These are phyloP conservation scores for Danionella cerebrum DNA, from an alignment of 2,113 vertebrate species.

Conservation along the genomic window DNA sequence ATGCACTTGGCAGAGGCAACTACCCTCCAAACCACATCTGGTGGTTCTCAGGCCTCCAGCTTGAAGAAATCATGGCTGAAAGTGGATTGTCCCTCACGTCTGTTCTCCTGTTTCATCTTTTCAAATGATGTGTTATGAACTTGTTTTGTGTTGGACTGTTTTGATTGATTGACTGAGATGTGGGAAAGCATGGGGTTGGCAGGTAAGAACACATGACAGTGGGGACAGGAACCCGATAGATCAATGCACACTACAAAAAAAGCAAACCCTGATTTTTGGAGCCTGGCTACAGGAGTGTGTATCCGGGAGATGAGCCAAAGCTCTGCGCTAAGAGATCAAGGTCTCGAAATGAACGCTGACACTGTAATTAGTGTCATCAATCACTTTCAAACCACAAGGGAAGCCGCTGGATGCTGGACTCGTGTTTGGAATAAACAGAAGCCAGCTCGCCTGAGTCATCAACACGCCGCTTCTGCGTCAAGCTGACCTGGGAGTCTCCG, in stretches of 20 bases:
- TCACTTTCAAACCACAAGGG: conserved; percentile 28
- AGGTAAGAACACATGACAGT: neutral
- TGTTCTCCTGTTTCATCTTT: too few relatives aligned
- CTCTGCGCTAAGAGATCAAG: conserved; percentile 18
- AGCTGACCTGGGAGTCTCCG: neutral
- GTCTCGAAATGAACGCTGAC: conserved; percentile 23
- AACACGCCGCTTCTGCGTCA: conserved; percentile 27
- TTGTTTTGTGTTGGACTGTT: too few relatives aligned
- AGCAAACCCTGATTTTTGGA: too few relatives aligned
- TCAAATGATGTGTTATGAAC: too few relatives aligned
- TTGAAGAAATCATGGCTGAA: too few relatives aligned
- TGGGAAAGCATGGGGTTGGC: neutral
- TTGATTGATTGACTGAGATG: too few relatives aligned
- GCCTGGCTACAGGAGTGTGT: conserved; percentile 24
- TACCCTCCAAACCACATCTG: too few relatives aligned
- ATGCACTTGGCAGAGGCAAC: too few relatives aligned
- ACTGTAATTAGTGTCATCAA: conserved; percentile 45
- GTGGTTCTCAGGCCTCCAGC: too few relatives aligned
- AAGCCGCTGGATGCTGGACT: neutral
- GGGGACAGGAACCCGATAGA: neutral
- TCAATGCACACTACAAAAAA: neutral
- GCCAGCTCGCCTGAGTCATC: conserved; percentile 36
- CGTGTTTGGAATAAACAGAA: conserved; percentile 9
- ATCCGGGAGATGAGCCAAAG: conserved; percentile 20
- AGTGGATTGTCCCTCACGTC: too few relatives aligned